phyloP scores from a whole-genome alignment of 92 coral and sea anemone genomes.

The Umimayanthus kanabou region DNA sequence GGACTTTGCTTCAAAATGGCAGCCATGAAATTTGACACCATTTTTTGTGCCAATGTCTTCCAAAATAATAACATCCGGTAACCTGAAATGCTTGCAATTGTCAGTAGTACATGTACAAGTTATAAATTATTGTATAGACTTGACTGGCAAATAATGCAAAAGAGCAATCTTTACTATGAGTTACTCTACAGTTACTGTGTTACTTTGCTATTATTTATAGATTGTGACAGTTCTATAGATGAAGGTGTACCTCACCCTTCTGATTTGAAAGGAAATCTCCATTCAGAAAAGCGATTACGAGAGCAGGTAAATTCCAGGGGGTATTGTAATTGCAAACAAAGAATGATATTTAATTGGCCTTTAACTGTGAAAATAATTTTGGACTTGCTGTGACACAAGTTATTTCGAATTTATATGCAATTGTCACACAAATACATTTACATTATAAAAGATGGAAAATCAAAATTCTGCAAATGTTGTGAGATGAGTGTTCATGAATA shows the following conservation, averaged over 20 bases:
- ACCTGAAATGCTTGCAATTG: neutral
- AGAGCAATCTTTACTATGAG: no score
- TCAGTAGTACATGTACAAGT: neutral
- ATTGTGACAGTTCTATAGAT: slow-evolving; percentile 19
- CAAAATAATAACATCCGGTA: no score
- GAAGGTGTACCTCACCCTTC: neutral
- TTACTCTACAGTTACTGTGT: neutral
- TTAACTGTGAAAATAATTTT: no score
- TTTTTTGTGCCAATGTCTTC: no score
- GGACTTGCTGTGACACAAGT: no score
- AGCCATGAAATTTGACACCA: no score
- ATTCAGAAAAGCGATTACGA: slow-evolving; percentile 14
- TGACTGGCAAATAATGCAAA: no score
- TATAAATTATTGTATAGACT: no score
- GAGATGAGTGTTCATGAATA: neutral
- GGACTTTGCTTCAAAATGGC: no score
- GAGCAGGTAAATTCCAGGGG: slow-evolving; percentile 9
- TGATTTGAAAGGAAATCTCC: neutral
- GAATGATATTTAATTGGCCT: no score
- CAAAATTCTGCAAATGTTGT: neutral
- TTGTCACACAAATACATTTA: no score
- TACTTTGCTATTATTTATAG: neutral
- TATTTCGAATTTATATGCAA: no score
- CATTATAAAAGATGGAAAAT: neutral
- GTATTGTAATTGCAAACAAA: neutral